Conservation (phyloP, 92 coral and sea anemone species). For the Micromussa lordhowensis region DNA sequence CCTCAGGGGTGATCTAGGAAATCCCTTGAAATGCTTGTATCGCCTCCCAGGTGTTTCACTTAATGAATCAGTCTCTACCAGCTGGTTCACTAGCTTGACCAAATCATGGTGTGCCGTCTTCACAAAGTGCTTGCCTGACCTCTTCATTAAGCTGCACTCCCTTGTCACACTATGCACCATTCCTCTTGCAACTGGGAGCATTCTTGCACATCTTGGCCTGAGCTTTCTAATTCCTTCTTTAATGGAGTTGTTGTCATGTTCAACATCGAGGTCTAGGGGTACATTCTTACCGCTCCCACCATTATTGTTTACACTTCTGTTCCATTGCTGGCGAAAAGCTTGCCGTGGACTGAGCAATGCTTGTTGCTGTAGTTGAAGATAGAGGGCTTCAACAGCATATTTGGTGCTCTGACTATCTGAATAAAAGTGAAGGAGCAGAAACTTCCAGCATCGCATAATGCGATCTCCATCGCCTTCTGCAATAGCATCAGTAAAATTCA, state of each 20-base stretch:
- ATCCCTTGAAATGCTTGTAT: slow-evolving; percentile 24
- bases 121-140: slow-evolving; percentile 44
- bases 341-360: slow-evolving; percentile 36
- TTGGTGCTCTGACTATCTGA: slow-evolving; percentile 28
- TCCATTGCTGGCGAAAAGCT: slow-evolving; percentile 39
- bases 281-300: slow-evolving; percentile 14
- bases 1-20: slow-evolving; percentile 24
- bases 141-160: slow-evolving; percentile 35
- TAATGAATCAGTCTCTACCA: slow-evolving; percentile 24
- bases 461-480: slow-evolving; percentile 55
- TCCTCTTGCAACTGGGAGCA: slow-evolving; percentile 29
- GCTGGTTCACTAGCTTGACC: slow-evolving; percentile 16
- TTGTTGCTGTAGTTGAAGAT: slow-evolving; percentile 46
- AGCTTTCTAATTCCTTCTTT: slow-evolving; percentile 34
- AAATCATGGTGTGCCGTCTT: not conserved
- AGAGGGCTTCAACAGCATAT: slow-evolving; percentile 58
- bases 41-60: slow-evolving; percentile 20
- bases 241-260: slow-evolving; percentile 35
- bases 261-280: too few species aligned
- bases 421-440: slow-evolving; percentile 50
- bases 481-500: slow-evolving; percentile 52
- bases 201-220: slow-evolving; percentile 26
- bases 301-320: slow-evolving; percentile 9
- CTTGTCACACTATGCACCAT: slow-evolving; percentile 18
- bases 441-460: slow-evolving; percentile 57